Base-by-base conservation (phyloP, 1,140 invertebrate species). In the Andricus grossulariae region DNA sequence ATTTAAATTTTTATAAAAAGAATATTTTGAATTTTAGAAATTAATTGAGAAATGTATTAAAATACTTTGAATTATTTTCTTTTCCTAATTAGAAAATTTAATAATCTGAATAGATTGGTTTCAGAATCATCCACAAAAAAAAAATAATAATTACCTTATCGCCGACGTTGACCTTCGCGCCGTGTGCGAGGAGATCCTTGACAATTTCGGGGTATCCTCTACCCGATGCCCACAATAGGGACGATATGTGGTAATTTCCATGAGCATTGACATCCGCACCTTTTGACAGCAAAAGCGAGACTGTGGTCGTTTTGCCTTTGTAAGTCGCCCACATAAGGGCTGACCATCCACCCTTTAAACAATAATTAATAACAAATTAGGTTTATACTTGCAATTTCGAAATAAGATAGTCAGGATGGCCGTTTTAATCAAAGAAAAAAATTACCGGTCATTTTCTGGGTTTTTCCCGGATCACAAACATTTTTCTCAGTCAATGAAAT, bases 281-380 rank as follows among this genome's bases (percentile, higher is more conserved):
- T 80, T 94, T 94, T 71, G 97, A 95, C 73, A 99, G 90, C n/a
- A 99, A 90, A 76, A 97, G 88, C 50, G 93, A 92, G 18, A 97
- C 98, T 76, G 96, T 93, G 25, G 96, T 94, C 13, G 94, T 94
- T 82, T 95, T 94, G 5, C 97, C 97, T 91, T 98, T 98, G 88
- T 99, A 99, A 10, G 96, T 95, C 0, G 98, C 97, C 98, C 98
- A 99, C 96, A 99, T 98, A 52, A 99, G 92, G 1, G 98, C 93
- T 3, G 98, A 98, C 98, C 98, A 99, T 25, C 97, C 97, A 82
- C 98, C 97, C 97, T 98, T 86, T 5, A 66, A 66, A 45, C n/a
- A 54, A 71, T 52, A 77, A 66, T 32, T 19, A 72, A n/a, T 16
- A 75, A 50, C 16, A 16, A 12, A 21, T 51, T 45, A 13, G 39